Conservation (phyloP, 2,113 vertebrate species). For the Engystomops pustulosus region DNA sequence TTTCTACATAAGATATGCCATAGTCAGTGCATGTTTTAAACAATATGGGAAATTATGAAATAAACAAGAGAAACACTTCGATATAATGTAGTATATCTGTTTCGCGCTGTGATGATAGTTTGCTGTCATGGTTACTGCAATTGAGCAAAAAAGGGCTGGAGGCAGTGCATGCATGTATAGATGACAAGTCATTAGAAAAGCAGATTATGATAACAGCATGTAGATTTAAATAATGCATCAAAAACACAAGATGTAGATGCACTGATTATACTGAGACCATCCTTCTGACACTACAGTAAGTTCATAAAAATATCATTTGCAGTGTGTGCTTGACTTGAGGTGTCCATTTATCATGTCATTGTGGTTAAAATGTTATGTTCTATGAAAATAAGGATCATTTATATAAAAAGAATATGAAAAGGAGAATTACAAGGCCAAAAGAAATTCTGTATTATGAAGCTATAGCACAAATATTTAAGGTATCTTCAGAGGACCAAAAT, state of each 20-base stretch:
- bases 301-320: slow-evolving; percentile 46
- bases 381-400: not conserved
- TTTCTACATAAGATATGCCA: not conserved
- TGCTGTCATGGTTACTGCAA: slow-evolving; percentile 65
- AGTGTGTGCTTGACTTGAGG: slow-evolving; percentile 12
- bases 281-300: slow-evolving; percentile 4
- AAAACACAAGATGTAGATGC: slow-evolving; percentile 21
- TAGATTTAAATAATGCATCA: slow-evolving; percentile 53
- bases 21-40: not conserved
- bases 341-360: slow-evolving; percentile 4
- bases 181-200: slow-evolving; percentile 59
- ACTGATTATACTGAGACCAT: slow-evolving; percentile 7
- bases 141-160: slow-evolving; percentile 52
- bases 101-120: slow-evolving; percentile 60
- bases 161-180: slow-evolving; percentile 51
- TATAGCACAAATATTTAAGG: too few species aligned
- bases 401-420: not conserved
- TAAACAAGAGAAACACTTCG: not conserved
- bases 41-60: not conserved
- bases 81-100: slow-evolving; percentile 50
- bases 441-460: not conserved
- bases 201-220: slow-evolving; percentile 55
- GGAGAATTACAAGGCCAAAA: not conserved
- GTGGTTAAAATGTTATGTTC: slow-evolving; percentile 21
- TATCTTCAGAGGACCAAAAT: too few species aligned